Base-by-base conservation (phyloP, 2,113 vertebrate genomes). In the Cynocephalus volans region DNA sequence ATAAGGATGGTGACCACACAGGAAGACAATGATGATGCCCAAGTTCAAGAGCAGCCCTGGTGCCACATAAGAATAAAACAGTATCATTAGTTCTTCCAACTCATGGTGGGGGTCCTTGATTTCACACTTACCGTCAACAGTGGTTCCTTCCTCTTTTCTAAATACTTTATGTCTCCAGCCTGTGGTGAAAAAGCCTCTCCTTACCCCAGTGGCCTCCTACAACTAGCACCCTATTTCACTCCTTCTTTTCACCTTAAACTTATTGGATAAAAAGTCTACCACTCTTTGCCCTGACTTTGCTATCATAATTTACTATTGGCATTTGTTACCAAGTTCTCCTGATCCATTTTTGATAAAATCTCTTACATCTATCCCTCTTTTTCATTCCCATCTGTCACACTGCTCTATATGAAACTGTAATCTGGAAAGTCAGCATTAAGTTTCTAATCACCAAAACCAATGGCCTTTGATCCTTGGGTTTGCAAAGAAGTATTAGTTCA, bases 401-500 rank as follows among this genome's bases (percentile, higher is more conserved):
- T 91, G 77, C n/a, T 94, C 23, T 93, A 36, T 45, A 14, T 54
- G 54, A 96, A 88, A 76, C 7, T 83, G 12, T 33, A 69, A 77
- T 81, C 65, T 81, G 36, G 18, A 91, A 65, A 69, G 65, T 82
- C 36, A 94, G 67, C 76, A 94, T 62, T 67, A n/a, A 77, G n/a
- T 85, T 89, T 26, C 87, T 89, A 79, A 92, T 91, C 14, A 93
- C 21, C 62, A 82, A 93, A 95, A 92, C 5, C 24, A 62, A 48
- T 10, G 67, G 36, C 26, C 67, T 92, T 36, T 58, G 62, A 77
- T 79, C 8, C 28, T 41, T 91, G 50, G 41, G 8, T 50, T 31
- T 94, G n/a, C 50, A 79, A 96, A 75, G 73, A 95, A 97, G n/a
- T 86, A 64, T 95, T 83, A 80, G 19, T 60, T 84, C 65, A 28